phyloP scores from a whole-genome alignment of 2,113 vertebrate genomes.

The Rhinoderma darwinii region DNA sequence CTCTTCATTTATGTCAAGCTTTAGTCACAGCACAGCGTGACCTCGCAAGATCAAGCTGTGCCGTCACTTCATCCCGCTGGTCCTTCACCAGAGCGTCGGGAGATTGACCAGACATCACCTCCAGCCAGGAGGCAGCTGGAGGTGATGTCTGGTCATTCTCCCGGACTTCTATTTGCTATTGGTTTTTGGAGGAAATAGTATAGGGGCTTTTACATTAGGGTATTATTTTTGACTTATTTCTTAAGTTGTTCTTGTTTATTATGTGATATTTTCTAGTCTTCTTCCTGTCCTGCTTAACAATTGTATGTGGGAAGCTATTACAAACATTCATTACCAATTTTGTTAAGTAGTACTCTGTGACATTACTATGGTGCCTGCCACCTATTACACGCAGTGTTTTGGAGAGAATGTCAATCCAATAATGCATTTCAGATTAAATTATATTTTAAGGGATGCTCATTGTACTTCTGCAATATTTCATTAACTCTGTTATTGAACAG shows the following conservation, averaged over 20 bases:
- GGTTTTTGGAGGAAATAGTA: background rate
- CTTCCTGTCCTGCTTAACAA: background rate
- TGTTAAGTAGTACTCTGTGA: conserved; percentile 1
- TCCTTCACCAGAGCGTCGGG: too few relatives aligned
- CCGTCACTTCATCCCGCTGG: too few relatives aligned
- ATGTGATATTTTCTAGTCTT: conserved; percentile 9
- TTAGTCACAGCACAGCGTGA: too few relatives aligned
- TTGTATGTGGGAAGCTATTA: background rate
- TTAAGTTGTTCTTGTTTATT: background rate
- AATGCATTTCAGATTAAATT: conserved; percentile 22
- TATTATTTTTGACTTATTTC: background rate
- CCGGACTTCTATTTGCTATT: background rate
- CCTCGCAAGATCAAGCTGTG: too few relatives aligned
- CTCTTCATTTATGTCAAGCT: too few relatives aligned
- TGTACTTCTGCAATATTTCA: conserved; percentile 8
- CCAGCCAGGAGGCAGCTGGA: too few relatives aligned
- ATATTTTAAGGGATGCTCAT: background rate
- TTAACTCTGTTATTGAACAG: background rate
- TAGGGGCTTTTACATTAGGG: background rate
- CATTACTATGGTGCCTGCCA: conserved; percentile 1
- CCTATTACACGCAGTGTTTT: background rate
- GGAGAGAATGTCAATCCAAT: conserved; percentile 27
- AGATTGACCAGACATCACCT: too few relatives aligned
- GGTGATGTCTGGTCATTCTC: too few relatives aligned
- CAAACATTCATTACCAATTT: conserved; percentile 19